Conservation (phyloP, 2,888 invertebrate species). For the Pasiphila rectangulata region DNA sequence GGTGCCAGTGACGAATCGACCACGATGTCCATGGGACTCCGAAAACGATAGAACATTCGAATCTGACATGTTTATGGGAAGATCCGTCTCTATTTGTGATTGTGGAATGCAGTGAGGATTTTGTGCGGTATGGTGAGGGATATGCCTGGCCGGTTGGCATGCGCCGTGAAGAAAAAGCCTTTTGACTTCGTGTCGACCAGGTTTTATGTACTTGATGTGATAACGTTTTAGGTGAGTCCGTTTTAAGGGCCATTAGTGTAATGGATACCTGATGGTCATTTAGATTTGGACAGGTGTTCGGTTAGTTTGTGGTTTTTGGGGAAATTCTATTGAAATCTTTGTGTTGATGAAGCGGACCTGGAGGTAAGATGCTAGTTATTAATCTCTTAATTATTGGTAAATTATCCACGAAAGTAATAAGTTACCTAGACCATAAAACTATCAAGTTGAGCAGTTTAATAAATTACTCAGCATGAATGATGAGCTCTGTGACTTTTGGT, state of each 20-base stretch:
- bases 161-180: conserved; percentile 76
- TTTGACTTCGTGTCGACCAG: conserved; percentile 57
- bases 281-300: conserved; percentile 43
- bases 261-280: conserved; percentile 48
- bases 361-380: neutral
- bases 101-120: conserved; percentile 68
- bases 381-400: too few species aligned
- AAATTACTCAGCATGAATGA: too few species aligned
- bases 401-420: too few species aligned
- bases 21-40: conserved; percentile 46
- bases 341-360: neutral
- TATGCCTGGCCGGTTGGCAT: conserved; percentile 73
- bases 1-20: conserved; percentile 36
- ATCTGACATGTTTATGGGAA: neutral
- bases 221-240: conserved; percentile 77
- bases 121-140: conserved; percentile 57
- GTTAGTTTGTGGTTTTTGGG: conserved; percentile 23
- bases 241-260: conserved; percentile 56
- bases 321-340: conserved; percentile 18
- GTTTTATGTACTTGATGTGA: conserved; percentile 71
- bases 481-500: too few species aligned
- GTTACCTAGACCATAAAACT: too few species aligned
- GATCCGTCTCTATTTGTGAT: conserved; percentile 5
- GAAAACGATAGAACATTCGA: conserved; percentile 29
- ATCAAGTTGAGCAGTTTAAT: too few species aligned